These are phyloP conservation scores for Panurus biarmicus DNA, from an alignment of 2,113 vertebrate species.

Conservation along the genomic window DNA sequence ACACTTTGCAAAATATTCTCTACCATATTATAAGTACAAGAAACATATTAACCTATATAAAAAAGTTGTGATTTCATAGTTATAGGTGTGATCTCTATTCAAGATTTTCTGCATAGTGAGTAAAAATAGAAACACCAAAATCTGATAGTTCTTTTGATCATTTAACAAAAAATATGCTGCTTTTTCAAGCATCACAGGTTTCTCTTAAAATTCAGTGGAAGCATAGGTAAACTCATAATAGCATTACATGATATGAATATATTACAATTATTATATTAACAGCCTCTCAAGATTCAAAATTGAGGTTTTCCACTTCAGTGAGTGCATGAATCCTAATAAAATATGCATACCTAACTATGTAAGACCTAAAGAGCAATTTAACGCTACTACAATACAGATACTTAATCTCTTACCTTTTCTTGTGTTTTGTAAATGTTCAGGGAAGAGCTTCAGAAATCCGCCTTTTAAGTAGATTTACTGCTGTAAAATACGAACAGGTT, in stretches of 20 bases:
- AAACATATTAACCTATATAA: background rate
- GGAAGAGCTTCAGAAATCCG: background rate
- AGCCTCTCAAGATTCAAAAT: background rate
- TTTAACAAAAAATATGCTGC: background rate
- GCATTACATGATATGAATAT: background rate
- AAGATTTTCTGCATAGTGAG: background rate
- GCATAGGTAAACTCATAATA: background rate
- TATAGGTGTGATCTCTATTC: background rate
- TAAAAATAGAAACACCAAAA: background rate
- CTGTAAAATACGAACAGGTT: background rate
- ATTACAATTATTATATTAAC: conserved; percentile 4
- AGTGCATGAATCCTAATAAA: conserved; percentile 9
- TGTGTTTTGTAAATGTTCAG: background rate
- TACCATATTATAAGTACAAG: background rate
- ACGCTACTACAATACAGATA: background rate
- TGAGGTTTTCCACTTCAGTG: background rate
- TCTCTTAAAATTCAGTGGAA: conserved; percentile 3
- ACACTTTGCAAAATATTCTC: background rate
- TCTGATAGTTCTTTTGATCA: background rate
- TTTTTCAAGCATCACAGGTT: background rate
- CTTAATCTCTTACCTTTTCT: background rate
- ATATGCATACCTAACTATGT: background rate
- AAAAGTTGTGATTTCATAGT: background rate
- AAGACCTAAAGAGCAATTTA: background rate
- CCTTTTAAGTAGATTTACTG: background rate